Conservation (phyloP, 2,113 vertebrate genomes). For the Lepidothrix coronata region DNA sequence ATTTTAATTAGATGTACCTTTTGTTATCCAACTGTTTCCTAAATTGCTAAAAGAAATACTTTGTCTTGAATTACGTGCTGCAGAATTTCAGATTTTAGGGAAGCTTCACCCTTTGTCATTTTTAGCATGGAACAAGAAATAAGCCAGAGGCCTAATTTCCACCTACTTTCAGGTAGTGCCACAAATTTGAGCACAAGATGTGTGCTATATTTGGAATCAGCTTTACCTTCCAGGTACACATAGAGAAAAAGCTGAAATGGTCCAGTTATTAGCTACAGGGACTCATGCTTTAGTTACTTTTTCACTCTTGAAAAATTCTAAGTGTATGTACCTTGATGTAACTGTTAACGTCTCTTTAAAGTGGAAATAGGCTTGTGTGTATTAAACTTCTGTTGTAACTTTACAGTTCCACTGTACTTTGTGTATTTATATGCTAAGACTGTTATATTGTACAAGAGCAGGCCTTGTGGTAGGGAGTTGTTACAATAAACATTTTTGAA, state of each 20-base stretch:
- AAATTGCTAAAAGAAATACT: background rate
- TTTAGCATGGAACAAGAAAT: background rate
- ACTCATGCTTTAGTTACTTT: background rate
- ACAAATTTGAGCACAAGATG: background rate
- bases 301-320: background rate
- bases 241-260: background rate
- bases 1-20: background rate
- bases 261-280: background rate
- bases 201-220: background rate
- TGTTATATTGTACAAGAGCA: background rate
- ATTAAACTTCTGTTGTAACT: background rate
- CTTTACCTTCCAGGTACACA: background rate
- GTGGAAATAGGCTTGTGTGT: background rate
- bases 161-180: background rate
- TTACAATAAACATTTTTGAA: background rate
- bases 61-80: background rate
- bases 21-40: background rate
- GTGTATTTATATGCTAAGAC: background rate
- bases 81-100: background rate
- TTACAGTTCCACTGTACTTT: background rate
- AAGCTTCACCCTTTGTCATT: background rate
- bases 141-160: background rate
- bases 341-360: background rate
- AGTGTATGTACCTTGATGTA: background rate
- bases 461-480: background rate